phyloP scores from a whole-genome alignment of 2,888 invertebrate species.

The Unio delphinus region DNA sequence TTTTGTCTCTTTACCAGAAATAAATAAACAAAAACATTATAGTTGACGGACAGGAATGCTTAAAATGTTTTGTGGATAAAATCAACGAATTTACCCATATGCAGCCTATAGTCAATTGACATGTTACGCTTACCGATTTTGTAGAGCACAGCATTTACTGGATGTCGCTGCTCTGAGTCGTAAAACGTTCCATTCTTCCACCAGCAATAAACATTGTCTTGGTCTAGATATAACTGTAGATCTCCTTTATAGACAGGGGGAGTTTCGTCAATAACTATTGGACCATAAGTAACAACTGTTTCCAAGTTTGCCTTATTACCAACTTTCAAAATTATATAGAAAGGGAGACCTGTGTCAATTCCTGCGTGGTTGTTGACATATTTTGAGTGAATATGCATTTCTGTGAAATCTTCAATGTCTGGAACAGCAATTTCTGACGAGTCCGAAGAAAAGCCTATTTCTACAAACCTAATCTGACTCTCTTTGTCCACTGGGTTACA shows the following conservation, averaged over 20 bases:
- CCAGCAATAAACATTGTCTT: conserved; percentile 11
- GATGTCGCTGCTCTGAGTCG: conserved; percentile 32
- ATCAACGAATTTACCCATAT: too few species aligned
- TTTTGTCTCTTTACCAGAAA: too few species aligned
- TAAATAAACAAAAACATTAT: too few species aligned
- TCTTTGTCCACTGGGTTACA: conserved; percentile 32
- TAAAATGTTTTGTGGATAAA: too few species aligned
- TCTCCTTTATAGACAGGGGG: conserved; percentile 23
- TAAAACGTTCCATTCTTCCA: conserved; percentile 34
- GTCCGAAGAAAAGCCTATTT: conserved; percentile 31
- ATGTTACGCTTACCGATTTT: conserved; percentile 27
- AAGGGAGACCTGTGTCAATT: conserved; percentile 15
- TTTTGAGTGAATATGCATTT: conserved; percentile 17
- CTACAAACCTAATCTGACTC: conserved; percentile 37
- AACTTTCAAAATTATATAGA: conserved; percentile 32
- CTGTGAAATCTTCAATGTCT: conserved; percentile 21
- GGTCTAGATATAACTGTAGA: conserved; percentile 11
- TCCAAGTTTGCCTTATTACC: conserved; percentile 37
- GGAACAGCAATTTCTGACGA: conserved; percentile 8
- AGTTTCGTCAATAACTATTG: conserved; percentile 40
- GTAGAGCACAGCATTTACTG: conserved; percentile 23
- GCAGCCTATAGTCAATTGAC: too few species aligned
- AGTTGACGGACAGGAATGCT: too few species aligned
- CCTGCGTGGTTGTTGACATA: conserved; percentile 31
- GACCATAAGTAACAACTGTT: conserved; percentile 23